A percentile compares a stretch with the other conserved stretches of the same genome.
Conservation (phyloP, 2,797 vertebrate species). For the Ctenosaura bakeri region DNA sequence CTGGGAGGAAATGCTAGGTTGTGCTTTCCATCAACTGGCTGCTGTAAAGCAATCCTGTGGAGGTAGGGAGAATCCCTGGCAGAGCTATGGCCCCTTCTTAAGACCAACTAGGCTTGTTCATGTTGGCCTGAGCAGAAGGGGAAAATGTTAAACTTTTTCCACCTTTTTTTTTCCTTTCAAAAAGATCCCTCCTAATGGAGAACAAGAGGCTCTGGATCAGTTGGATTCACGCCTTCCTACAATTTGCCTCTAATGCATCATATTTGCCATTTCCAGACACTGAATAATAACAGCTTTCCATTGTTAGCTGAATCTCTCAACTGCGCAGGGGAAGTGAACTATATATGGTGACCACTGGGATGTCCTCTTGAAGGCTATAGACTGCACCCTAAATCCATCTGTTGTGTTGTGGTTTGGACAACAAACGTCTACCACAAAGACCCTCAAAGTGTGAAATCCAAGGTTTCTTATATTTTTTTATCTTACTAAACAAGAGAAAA, state of each 20-base stretch:
- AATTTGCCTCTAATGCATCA: neutral
- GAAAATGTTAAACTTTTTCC: neutral
- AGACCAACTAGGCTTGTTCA: neutral
- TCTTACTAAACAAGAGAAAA: slow-evolving; percentile 37
- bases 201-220: neutral
- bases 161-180: neutral
- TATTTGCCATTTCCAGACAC: neutral
- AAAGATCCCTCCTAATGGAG: neutral
- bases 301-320: neutral
- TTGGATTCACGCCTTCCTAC: neutral
- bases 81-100: neutral
- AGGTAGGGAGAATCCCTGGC: neutral
- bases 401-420: neutral
- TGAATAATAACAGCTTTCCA: neutral
- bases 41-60: neutral
- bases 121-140: neutral
- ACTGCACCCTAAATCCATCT: neutral
- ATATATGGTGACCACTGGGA: neutral
- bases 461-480: slow-evolving; percentile 30
- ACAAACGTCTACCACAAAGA: neutral
- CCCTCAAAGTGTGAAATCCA: neutral
- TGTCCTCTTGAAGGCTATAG: neutral
- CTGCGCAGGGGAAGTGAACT: neutral
- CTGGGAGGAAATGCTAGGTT: no score
- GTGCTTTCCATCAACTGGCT: no score